A percentile compares a stretch with the other conserved stretches of the same genome.
phyloP scores from a whole-genome alignment of 1,140 invertebrate species.

The Drosophila bocqueti region DNA sequence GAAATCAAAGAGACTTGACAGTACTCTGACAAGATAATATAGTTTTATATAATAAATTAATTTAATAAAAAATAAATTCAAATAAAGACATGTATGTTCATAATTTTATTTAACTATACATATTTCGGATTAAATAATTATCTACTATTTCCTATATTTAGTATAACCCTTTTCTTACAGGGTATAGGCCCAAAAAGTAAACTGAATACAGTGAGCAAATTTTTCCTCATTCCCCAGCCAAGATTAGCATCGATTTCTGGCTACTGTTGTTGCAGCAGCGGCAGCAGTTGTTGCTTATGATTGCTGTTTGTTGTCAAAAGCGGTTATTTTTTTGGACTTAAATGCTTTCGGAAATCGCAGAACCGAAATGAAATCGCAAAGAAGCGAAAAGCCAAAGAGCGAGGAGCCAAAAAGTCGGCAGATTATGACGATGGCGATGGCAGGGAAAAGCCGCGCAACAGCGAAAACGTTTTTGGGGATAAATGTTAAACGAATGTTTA shows the following conservation, averaged over 20 bases:
- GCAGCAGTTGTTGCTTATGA: constrained; percentile 42
- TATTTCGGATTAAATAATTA: too few species aligned
- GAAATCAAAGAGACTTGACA: background rate
- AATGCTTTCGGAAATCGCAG: constrained; percentile 70
- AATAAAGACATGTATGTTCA: too few species aligned
- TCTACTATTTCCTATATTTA: too few species aligned
- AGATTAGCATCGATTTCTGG: constrained; percentile 81
- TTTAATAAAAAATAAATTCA: too few species aligned
- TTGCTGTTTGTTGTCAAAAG: constrained; percentile 68
- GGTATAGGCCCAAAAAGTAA: constrained; percentile 40
- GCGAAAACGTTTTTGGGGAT: constrained; percentile 78
- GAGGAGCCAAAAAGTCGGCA: constrained; percentile 47
- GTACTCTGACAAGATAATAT: background rate
- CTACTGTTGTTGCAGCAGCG: constrained; percentile 56
- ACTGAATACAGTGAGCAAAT: constrained; percentile 54
- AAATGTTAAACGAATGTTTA: constrained; percentile 84
- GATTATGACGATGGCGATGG: constrained; percentile 64
- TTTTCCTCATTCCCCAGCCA: constrained; percentile 52
- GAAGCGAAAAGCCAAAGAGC: constrained; percentile 20
- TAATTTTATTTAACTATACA: too few species aligned
- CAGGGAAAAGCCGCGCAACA: constrained; percentile 51
- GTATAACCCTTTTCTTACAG: constrained; percentile 16
- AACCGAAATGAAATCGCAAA: constrained; percentile 69
- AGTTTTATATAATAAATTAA: too few species aligned
- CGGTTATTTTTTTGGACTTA: constrained; percentile 71